phyloP scores from a whole-genome alignment of 1,140 invertebrate genomes.

The Nebria ingens region DNA sequence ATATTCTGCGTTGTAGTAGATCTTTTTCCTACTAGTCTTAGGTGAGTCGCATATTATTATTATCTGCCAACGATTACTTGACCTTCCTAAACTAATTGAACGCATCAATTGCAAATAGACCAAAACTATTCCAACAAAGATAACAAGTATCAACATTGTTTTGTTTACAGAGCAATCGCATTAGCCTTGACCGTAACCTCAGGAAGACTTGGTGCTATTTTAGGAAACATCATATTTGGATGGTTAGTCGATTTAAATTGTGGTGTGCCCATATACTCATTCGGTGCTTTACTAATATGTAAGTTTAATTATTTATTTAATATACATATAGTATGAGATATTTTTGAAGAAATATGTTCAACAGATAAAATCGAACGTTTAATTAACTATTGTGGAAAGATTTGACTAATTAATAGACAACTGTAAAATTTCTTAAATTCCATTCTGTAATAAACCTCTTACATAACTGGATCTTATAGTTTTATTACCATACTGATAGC shows the following conservation, averaged over 20 bases:
- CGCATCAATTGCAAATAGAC: background rate
- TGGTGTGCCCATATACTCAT: slow-evolving; percentile 42
- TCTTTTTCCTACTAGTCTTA: slow-evolving; percentile 38
- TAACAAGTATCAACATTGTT: too few species aligned
- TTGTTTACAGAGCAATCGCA: slow-evolving; percentile 37
- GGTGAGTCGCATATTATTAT: too few species aligned
- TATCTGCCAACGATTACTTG: background rate
- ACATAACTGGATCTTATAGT: too few species aligned
- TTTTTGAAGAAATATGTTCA: background rate
- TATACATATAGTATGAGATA: background rate
- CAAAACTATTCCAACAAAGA: too few species aligned
- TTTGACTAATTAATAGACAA: too few species aligned
- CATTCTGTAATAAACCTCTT: too few species aligned
- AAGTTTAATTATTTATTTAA: slow-evolving; percentile 31
- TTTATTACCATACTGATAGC: too few species aligned
- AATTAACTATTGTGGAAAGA: too few species aligned
- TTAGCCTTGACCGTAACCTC: slow-evolving; percentile 44
- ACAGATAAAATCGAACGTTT: background rate
- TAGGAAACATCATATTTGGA: slow-evolving; percentile 45
- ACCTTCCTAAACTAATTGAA: background rate
- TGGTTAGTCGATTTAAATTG: slow-evolving; percentile 43
- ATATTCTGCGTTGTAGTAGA: slow-evolving; percentile 47
- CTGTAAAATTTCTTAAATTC: too few species aligned
- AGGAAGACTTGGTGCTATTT: slow-evolving; percentile 43
- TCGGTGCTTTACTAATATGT: slow-evolving; percentile 42